These are phyloP conservation scores for Xanthostigma xanthostigma DNA, from an alignment of 2,888 invertebrate species.

Conservation along the genomic window DNA sequence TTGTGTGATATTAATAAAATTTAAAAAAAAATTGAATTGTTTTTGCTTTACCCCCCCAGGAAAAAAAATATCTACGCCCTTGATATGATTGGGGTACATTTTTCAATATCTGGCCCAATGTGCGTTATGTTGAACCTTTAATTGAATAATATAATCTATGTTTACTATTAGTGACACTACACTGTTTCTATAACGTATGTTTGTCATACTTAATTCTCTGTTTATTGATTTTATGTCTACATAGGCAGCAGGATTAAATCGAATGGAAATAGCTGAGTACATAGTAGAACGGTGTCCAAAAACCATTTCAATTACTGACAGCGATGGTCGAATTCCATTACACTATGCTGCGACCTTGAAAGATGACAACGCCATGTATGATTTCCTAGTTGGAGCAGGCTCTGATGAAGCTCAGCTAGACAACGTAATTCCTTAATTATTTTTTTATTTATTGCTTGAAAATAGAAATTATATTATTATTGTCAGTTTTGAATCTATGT, in stretches of 20 bases:
- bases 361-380: constrained; percentile 63
- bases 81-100: not conserved
- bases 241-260: constrained; percentile 70
- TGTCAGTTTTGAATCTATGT: not conserved
- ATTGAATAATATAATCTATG: not conserved
- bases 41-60: too few relatives aligned
- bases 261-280: constrained; percentile 57
- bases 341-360: constrained; percentile 76
- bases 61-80: too few relatives aligned
- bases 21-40: too few relatives aligned
- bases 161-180: not conserved
- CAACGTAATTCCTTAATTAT: constrained; percentile 43
- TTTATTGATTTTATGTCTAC: not conserved
- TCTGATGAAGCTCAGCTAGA: constrained; percentile 74
- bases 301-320: constrained; percentile 54
- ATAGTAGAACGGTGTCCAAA: constrained; percentile 53
- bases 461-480: not conserved
- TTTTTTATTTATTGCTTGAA: not conserved
- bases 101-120: not conserved
- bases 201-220: not conserved
- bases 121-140: not conserved
- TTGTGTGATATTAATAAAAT: too few relatives aligned
- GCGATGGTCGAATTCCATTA: constrained; percentile 72
- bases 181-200: not conserved
- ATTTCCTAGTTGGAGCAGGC: constrained; percentile 62